Base-by-base conservation (phyloP, 2,797 vertebrate species). In the Hyperoplus lanceolatus region DNA sequence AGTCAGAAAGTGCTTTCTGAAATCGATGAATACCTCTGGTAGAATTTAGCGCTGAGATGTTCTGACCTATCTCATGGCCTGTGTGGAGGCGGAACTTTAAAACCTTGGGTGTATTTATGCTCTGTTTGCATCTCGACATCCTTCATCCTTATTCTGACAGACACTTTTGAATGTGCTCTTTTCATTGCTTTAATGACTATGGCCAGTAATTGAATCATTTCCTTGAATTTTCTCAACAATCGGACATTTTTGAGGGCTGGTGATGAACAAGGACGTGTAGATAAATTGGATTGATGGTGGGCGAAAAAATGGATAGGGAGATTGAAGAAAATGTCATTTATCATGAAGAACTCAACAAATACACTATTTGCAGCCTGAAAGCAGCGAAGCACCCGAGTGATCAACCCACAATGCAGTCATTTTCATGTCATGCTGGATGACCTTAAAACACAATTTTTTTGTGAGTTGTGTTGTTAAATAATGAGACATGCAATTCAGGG, bases 141-240 rank as follows among this genome's bases (percentile, higher is more conserved):
- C 67, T 72, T 85, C 39, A 75, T 29, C 58, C 81, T 88, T 80
- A 93, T 90, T 80, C 36, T 1, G 43, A 73, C 48, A n/a, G 90
- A 89, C 90, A 91, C 77, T 66, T 89, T 76, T 80, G 80, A 90
- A 67, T 60, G 39, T 41, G 55, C 14, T 36, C 0, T 67, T 86
- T 81, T 86, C 66, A 92, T 93, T 84, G 66, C 76, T 85, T 73
- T 93, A 93, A 94, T 43, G 54, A 89, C 81, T 69, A 11, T 36
- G 54, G 55, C 41, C 77, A 73, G 50, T 86, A 84, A 89, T 83
- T 90, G 84, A 86, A 88, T 84, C 13, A 18, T 88, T 88, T 86
- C 62, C 69, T 66, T 43, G 62, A 60, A 67, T 81, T 85, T 83
- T 81, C 81, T 83, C 70, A 84, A 79, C 86, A 84, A 89, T 68